Conservation (phyloP, 2,888 invertebrate species). For the Anoplius nigerrimus region DNA sequence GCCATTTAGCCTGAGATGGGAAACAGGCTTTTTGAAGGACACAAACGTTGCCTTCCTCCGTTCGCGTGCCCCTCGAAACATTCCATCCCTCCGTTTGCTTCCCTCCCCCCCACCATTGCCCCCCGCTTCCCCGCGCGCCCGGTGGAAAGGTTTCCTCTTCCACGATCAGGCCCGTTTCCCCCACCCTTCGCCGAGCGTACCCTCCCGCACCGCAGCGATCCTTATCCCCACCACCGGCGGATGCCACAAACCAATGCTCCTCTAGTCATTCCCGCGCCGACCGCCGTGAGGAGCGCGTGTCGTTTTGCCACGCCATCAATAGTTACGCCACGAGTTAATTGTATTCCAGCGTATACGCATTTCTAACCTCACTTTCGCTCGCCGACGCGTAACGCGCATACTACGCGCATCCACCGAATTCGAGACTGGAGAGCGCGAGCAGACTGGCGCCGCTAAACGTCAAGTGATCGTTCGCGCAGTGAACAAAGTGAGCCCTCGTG, state of each 20-base stretch:
- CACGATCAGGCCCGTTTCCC: neutral
- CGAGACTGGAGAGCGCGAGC: too few relatives aligned
- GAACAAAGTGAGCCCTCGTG: neutral
- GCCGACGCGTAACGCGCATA: neutral
- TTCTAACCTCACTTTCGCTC: constrained; percentile 31
- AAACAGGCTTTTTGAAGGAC: constrained; percentile 34
- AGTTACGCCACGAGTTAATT: constrained; percentile 54
- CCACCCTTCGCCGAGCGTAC: constrained; percentile 9
- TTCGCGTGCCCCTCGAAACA: constrained; percentile 11
- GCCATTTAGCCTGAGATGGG: constrained; percentile 34
- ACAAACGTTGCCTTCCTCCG: constrained; percentile 29
- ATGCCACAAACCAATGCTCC: constrained; percentile 53
- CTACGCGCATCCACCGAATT: neutral
- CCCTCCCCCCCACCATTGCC: neutral
- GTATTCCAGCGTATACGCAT: constrained; percentile 8
- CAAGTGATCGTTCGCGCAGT: neutral
- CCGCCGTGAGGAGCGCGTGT: constrained; percentile 66
- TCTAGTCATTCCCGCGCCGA: constrained; percentile 70
- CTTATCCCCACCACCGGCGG: constrained; percentile 40
- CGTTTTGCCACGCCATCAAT: constrained; percentile 55
- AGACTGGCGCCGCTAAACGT: neutral
- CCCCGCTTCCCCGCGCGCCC: neutral
- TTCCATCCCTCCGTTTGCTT: neutral
- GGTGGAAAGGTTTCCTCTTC: neutral
- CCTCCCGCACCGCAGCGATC: constrained; percentile 26